Base-by-base conservation (phyloP, 2,113 vertebrate species). In the Menura novaehollandiae region DNA sequence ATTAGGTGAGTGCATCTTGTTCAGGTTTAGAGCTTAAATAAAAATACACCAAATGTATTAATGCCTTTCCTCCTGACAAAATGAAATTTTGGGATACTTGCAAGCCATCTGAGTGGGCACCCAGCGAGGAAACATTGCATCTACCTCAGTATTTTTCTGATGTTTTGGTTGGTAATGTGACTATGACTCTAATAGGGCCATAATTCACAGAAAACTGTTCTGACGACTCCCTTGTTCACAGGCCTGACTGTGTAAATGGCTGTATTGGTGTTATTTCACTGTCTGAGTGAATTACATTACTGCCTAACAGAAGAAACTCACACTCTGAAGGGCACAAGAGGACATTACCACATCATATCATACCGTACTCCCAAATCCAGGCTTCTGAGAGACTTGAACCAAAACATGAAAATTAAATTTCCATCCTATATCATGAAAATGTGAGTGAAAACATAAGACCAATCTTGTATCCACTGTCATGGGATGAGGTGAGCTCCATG, bases 1-100 rank as follows among this genome's bases (percentile, higher is more conserved):
- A 49, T 39, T 33, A 23, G 7, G 5, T 10, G 15, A 85, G 9
- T 18, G 14, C 41, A 79, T 2, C 23, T 23, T 0, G 0, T 32
- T 62, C 51, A 86, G 55, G 28, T 41, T 77, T 69, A 77, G 26
- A 89, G 32, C 15, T 41, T 41, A 60, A 88, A 43, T 28, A 74
- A 83, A 88, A 92, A 39, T 13, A 63, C 2, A 66, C 7, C 21
- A 44, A 52, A 88, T 32, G 22, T 68, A 79, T 41, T 68, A 72
- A 92, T 6, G 73, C 0, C 4, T 12, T 62, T 63, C 53, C 33
- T 53, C 44, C 39, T 15, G 58, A 22, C 41, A 66, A 46, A 91
- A 72, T 46, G 22, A 72, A n/a, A 47, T 79, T 89, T 56, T 52
- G 66, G 58, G 58, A 56, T 28, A 64, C 18, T 24, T 76, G 13